phyloP scores from a whole-genome alignment of 2,113 vertebrate genomes.

The Ahaetulla prasina region DNA sequence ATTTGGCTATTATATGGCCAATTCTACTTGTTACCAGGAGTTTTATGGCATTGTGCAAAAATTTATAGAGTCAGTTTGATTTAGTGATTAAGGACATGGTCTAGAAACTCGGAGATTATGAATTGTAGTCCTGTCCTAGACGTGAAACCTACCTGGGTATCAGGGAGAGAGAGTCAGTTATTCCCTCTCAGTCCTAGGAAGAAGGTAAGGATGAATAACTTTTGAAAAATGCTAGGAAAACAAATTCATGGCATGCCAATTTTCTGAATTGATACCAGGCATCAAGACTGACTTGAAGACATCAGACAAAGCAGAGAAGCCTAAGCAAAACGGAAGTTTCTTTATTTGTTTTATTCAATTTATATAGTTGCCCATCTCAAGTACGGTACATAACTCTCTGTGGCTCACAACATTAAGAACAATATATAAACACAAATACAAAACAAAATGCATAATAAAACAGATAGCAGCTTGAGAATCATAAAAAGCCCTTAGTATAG shows the following conservation, averaged over 20 bases:
- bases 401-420: neutral
- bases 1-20: too few species aligned
- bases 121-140: neutral
- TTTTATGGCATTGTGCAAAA: neutral
- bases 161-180: neutral
- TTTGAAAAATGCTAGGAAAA: neutral
- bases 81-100: neutral
- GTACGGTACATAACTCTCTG: neutral
- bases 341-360: neutral
- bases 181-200: neutral
- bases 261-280: neutral
- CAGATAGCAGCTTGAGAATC: neutral
- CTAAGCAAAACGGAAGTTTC: neutral
- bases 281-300: neutral
- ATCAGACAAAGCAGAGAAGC: neutral
- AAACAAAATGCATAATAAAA: neutral
- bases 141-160: neutral
- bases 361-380: neutral
- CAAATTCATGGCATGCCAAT: neutral
- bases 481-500: neutral
- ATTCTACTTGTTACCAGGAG: too few species aligned
- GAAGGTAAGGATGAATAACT: neutral
- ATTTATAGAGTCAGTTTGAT: neutral
- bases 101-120: neutral
- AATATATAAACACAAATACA: neutral